phyloP scores from a whole-genome alignment of 2,888 invertebrate genomes.

The Orthosia incerta region DNA sequence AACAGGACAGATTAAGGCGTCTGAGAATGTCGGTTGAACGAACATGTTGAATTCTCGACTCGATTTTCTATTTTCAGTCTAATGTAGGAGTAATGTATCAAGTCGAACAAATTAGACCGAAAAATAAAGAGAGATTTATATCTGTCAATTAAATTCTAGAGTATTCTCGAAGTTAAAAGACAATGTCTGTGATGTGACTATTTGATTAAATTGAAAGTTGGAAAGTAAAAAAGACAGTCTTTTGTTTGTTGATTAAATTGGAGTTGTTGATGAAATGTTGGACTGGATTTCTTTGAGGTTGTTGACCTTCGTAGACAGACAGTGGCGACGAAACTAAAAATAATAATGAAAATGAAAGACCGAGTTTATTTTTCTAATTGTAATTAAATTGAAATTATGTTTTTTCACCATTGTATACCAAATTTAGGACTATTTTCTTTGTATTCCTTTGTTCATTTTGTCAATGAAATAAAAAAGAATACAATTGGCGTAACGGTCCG shows the following conservation, averaged over 20 bases:
- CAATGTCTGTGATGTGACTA: constrained; percentile 42
- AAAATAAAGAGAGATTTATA: constrained; percentile 58
- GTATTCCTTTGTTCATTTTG: not conserved
- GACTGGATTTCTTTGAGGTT: constrained; percentile 46
- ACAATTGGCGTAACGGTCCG: not conserved
- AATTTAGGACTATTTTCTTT: not conserved
- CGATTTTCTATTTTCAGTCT: constrained; percentile 42
- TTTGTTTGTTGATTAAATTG: constrained; percentile 60
- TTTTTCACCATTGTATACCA: not conserved
- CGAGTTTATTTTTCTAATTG: constrained; percentile 15
- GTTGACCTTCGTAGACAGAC: constrained; percentile 17
- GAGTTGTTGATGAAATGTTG: constrained; percentile 43
- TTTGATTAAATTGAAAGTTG: constrained; percentile 57
- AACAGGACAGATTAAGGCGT: constrained; percentile 64
- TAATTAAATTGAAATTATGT: constrained; percentile 23
- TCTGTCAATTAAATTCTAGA: constrained; percentile 50
- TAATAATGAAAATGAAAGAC: constrained; percentile 19
- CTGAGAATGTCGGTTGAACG: constrained; percentile 65
- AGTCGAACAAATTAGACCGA: constrained; percentile 54
- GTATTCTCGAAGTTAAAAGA: constrained; percentile 32
- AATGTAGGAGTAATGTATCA: constrained; percentile 29
- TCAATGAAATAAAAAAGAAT: not conserved
- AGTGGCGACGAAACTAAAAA: constrained; percentile 5
- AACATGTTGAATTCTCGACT: constrained; percentile 43
- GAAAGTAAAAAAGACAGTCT: constrained; percentile 34